Evolutionary conservation across 2,888 invertebrate species (phyloP).

Genomic region (Drosophila neotestacea): DNA sequence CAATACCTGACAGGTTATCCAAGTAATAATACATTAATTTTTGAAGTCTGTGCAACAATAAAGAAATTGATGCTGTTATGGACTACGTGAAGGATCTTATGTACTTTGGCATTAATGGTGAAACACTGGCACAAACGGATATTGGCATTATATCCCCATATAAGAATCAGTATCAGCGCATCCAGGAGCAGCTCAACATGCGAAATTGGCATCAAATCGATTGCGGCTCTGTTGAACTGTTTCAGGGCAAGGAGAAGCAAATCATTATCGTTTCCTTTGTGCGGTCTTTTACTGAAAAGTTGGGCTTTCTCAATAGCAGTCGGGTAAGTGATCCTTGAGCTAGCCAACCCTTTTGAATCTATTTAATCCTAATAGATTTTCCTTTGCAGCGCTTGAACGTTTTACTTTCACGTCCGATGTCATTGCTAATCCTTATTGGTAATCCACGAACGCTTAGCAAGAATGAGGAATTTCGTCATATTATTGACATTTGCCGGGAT

Average conservation of each 20-base stretch:
- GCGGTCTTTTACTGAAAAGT: constrained; percentile 84
- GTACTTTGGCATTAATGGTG: constrained; percentile 85
- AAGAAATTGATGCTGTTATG: constrained; percentile 87
- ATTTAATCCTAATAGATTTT: neutral
- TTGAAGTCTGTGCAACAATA: constrained; percentile 87
- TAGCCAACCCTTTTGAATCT: neutral
- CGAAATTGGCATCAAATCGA: constrained; percentile 86
- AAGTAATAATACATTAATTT: neutral
- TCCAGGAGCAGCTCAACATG: constrained; percentile 80
- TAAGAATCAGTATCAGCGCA: constrained; percentile 84
- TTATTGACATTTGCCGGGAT: constrained; percentile 73
- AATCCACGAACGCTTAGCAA: constrained; percentile 83
- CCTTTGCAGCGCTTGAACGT: constrained; percentile 88
- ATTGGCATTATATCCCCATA: constrained; percentile 89
- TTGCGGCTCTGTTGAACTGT: constrained; percentile 94
- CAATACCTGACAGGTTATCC: too few relatives aligned
- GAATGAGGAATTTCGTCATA: constrained; percentile 72
- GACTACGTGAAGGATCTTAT: constrained; percentile 87
- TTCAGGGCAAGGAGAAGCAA: constrained; percentile 94
- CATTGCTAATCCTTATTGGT: constrained; percentile 87
- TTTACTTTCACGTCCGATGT: constrained; percentile 88
- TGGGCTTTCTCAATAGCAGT: constrained; percentile 81
- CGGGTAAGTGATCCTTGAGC: constrained; percentile 67
- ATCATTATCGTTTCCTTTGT: constrained; percentile 94
- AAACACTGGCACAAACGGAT: constrained; percentile 85